Base-by-base conservation (phyloP, 2,113 vertebrate genomes). In the Antennarius striatus region DNA sequence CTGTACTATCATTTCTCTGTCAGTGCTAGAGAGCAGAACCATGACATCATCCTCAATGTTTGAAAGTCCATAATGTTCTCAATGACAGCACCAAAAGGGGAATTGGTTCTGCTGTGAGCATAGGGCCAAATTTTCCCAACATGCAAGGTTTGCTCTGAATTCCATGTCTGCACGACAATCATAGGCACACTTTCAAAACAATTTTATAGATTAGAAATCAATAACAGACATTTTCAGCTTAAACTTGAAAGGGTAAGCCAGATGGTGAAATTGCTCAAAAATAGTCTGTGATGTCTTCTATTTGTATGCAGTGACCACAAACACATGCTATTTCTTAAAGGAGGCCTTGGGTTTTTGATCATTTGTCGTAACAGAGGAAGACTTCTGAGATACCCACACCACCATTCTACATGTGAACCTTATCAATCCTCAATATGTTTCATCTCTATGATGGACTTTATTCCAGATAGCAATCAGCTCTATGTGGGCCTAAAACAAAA, bases 271-370 rank as follows among this genome's bases (percentile, higher is more conserved):
- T 47, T 65, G 58, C 59, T 68, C 45, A 63, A 82, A 81, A 69
- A 61, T 78, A 73, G 65, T 53, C 59, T 51, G 45, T 49, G 66
- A 57, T 56, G 67, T 50, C 56, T 45, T 40, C 60, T 40, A 77
- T 84, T 86, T 84, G 79, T 74, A 75, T 32, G 71, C 53, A 51
- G 60, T 28, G 63, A 84, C 89, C 81, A 69, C 86, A 79, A 83
- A 80, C 86, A 89, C 79, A 86, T 88, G 89, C 71, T 81, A 47
- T 68, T 63, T 49, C 65, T 89, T 80, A 85, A 60, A 57, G 39
- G 40, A 71, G 60, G 62, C 48, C 16, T 51, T 40, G 39, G 6
- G 39, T 76, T 76, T 81, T 83, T 78, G 72, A 88, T 88, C 73
- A 61, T 81, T 79, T 83, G 73, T 83, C 73, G 69, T 39, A 67